A percentile compares a stretch with the other conserved stretches of the same genome.
Evolutionary conservation across 2,113 vertebrate species (phyloP).

Genomic region (Redunca redunca): DNA sequence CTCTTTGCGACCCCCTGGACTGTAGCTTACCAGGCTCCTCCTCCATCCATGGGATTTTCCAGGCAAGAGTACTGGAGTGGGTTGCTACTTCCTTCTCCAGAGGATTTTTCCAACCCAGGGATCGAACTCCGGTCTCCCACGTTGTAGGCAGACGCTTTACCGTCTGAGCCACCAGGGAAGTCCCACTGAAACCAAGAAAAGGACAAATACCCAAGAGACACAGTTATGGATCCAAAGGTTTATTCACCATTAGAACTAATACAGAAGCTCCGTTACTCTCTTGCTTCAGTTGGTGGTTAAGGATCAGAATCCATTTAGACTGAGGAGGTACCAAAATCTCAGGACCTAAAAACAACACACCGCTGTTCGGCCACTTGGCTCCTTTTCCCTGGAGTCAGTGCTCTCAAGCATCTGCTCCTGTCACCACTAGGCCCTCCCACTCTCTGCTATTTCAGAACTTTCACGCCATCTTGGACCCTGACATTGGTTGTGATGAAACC

Average conservation of each 20-base stretch:
- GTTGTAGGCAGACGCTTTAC: not conserved
- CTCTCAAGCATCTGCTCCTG: accelerated
- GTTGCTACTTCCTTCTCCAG: not conserved
- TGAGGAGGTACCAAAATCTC: not conserved
- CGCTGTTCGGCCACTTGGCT: accelerated
- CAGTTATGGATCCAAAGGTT: not conserved
- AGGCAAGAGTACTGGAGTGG: not conserved
- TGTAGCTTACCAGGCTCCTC: not conserved
- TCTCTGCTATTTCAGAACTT: not conserved
- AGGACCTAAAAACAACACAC: not conserved
- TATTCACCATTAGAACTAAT: not conserved
- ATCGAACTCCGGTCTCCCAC: not conserved
- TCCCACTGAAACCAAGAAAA: not conserved
- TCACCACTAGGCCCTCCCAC: accelerated
- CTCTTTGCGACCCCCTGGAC: not conserved
- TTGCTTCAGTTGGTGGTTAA: not conserved
- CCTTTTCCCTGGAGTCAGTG: not conserved
- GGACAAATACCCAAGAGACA: not conserved
- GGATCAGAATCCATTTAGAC: not conserved
- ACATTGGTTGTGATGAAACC: not conserved
- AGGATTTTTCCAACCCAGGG: not conserved
- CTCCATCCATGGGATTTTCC: not conserved
- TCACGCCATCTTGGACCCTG: not conserved
- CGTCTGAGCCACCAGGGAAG: not conserved
- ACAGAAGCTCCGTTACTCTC: accelerated